phyloP scores from a whole-genome alignment of 2,797 vertebrate species.

The Channallabes apus region DNA sequence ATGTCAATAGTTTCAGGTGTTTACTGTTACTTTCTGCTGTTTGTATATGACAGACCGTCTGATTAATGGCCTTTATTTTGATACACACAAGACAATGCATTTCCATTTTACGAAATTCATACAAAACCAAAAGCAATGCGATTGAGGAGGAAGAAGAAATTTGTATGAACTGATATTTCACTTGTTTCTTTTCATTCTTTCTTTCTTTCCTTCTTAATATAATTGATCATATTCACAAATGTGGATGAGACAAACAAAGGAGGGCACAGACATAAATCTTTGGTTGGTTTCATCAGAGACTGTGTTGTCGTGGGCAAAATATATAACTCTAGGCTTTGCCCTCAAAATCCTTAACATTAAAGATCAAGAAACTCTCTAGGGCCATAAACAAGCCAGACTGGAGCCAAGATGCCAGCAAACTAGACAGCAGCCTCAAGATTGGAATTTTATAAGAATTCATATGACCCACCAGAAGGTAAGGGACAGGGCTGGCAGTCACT shows the following conservation, averaged over 20 bases:
- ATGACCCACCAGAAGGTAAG: background rate
- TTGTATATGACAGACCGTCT: constrained; percentile 44
- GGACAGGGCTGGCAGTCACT: background rate
- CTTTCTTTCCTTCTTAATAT: too few relatives aligned
- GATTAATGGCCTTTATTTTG: constrained; percentile 47
- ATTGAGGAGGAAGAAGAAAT: constrained; percentile 31
- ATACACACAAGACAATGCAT: constrained; percentile 36
- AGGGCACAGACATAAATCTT: constrained; percentile 21
- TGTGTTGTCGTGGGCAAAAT: background rate
- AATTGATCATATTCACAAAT: constrained; percentile 50
- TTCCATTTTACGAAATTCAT: constrained; percentile 25
- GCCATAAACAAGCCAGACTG: background rate
- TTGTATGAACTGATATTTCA: constrained; percentile 51
- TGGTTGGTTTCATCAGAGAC: constrained; percentile 55
- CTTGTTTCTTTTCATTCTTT: background rate
- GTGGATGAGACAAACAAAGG: constrained; percentile 34
- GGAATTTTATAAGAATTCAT: constrained; percentile 1
- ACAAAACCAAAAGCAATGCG: constrained; percentile 15
- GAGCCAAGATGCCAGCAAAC: background rate
- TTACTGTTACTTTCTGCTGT: constrained; percentile 47
- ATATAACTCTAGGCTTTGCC: background rate
- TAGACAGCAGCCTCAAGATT: background rate
- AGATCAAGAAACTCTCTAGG: constrained; percentile 30
- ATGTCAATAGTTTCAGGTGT: constrained; percentile 43
- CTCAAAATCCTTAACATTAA: constrained; percentile 25